Percentiles rank a stretch among this genome's conserved stretches.
phyloP scores from a whole-genome alignment of 2,113 vertebrate genomes.

The Carassius gibelio region DNA sequence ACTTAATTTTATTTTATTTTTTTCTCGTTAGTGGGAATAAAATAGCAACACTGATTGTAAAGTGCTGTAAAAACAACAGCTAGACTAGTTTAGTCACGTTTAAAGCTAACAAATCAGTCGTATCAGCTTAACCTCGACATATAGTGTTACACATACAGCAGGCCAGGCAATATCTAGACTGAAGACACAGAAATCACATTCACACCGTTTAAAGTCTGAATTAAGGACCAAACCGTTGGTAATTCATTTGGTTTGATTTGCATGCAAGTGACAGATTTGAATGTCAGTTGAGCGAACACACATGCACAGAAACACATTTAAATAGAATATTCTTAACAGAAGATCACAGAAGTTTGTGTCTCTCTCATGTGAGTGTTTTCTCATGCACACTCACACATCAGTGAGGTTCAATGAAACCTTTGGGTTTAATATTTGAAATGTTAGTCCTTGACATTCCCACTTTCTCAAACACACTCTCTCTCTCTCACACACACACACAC shows the following conservation, averaged over 20 bases:
- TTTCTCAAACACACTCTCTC: conserved; percentile 27
- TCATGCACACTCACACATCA: conserved; percentile 18
- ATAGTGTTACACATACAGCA: neutral
- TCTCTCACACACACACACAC: neutral
- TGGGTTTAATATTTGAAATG: conserved; percentile 64
- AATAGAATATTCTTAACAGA: neutral
- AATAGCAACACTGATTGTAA: too few species aligned
- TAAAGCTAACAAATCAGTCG: neutral
- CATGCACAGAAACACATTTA: too few species aligned
- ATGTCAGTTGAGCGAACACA: conserved; percentile 46
- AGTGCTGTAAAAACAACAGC: too few species aligned
- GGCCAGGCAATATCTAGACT: neutral
- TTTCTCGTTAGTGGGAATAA: too few species aligned
- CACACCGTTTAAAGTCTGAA: neutral
- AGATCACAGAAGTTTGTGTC: neutral
- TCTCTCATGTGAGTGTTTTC: neutral
- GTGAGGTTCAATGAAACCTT: conserved; percentile 57
- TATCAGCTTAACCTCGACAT: neutral
- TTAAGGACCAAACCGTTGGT: neutral
- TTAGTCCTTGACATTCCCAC: conserved; percentile 67
- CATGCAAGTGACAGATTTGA: conserved; percentile 74
- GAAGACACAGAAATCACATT: neutral
- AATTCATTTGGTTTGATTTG: conserved; percentile 62
- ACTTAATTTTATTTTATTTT: too few species aligned
- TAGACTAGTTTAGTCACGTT: neutral